Conservation (phyloP, 1,140 invertebrate species). For the Drosophila repleta region DNA sequence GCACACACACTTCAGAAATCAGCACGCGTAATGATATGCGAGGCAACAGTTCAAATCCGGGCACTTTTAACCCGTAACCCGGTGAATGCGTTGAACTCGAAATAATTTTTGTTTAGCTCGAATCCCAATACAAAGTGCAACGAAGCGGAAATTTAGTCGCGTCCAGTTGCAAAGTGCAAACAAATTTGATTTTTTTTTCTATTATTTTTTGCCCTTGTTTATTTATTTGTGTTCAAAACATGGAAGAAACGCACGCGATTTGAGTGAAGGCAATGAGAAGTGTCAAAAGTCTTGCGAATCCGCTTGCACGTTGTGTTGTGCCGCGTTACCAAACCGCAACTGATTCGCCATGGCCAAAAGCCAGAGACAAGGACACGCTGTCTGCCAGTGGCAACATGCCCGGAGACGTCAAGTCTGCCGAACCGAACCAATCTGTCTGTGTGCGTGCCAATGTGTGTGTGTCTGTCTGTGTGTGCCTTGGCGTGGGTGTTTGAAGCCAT, state of each 20-base stretch:
- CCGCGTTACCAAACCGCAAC: conserved; percentile 76
- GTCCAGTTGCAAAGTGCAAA: conserved; percentile 39
- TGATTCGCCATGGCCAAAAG: conserved; percentile 64
- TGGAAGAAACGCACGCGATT: conserved; percentile 18
- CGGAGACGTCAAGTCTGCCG: conserved; percentile 61
- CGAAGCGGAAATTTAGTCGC: conserved; percentile 57
- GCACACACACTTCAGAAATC: conserved; percentile 38
- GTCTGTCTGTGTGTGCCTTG: background rate
- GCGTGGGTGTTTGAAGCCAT: conserved; percentile 39
- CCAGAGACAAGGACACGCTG: conserved; percentile 53
- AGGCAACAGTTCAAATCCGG: conserved; percentile 12
- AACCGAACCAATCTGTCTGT: conserved; percentile 34
- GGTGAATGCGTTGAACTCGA: conserved; percentile 44
- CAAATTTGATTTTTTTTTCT: conserved; percentile 14
- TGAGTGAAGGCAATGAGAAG: conserved; percentile 20
- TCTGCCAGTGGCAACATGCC: conserved; percentile 30
- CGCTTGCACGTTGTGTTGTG: conserved; percentile 67
- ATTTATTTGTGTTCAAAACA: conserved; percentile 29
- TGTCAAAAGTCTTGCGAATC: conserved; percentile 5
- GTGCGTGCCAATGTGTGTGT: conserved; percentile 25
- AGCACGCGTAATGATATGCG: conserved; percentile 45
- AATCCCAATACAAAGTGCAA: conserved; percentile 38
- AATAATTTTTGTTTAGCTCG: conserved; percentile 31
- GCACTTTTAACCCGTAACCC: conserved; percentile 21
- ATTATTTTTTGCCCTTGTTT: background rate